These are phyloP conservation scores for Augochlorella aurata DNA, from an alignment of 2,888 invertebrate genomes.

Conservation along the genomic window DNA sequence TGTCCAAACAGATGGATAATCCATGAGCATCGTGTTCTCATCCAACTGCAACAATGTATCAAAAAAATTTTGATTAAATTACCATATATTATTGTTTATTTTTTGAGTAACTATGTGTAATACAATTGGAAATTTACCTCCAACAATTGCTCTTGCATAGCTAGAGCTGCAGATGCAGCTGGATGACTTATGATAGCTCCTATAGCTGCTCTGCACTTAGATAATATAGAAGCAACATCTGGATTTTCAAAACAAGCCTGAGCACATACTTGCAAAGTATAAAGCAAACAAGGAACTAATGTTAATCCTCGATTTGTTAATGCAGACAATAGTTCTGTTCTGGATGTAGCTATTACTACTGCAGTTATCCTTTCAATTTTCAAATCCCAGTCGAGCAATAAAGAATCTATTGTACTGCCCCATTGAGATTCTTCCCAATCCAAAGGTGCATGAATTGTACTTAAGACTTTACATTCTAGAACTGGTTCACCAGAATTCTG, in stretches of 20 bases:
- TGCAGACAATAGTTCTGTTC: conserved; percentile 76
- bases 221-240: conserved; percentile 78
- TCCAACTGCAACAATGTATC: conserved; percentile 68
- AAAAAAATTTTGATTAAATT: not conserved
- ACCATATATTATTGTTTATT: not conserved
- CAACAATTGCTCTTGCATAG: conserved; percentile 80
- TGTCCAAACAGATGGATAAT: conserved; percentile 81
- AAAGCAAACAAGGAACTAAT: conserved; percentile 82
- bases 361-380: conserved; percentile 81
- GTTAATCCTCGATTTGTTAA: conserved; percentile 76
- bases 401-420: conserved; percentile 77
- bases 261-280: conserved; percentile 81
- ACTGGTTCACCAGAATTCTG: conserved; percentile 78
- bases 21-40: conserved; percentile 76
- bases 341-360: conserved; percentile 79
- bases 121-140: conserved; percentile 67
- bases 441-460: conserved; percentile 80
- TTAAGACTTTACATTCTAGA: conserved; percentile 80
- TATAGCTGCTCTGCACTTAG: conserved; percentile 80
- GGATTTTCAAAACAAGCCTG: conserved; percentile 80
- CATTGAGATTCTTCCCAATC: conserved; percentile 80
- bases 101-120: not conserved
- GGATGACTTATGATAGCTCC: conserved; percentile 78
- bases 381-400: conserved; percentile 81
- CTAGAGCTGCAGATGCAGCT: conserved; percentile 75